Evolutionary conservation across 2,797 vertebrate species (phyloP).

Genomic region (Pteronotus mesoamericanus): DNA sequence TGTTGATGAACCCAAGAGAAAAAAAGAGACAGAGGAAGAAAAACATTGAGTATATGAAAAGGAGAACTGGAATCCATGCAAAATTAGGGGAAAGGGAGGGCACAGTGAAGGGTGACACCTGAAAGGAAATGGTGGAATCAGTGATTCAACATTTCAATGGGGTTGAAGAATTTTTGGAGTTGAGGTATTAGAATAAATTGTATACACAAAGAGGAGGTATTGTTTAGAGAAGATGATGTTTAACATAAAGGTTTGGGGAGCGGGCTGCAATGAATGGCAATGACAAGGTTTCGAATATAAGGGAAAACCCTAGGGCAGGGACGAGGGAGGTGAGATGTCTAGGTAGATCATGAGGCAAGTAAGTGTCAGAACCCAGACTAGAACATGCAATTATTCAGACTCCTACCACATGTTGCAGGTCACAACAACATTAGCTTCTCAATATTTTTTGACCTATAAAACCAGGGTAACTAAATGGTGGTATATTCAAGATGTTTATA

Average conservation of each 20-base stretch:
- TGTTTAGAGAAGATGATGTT: not conserved
- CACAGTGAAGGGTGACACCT: not conserved
- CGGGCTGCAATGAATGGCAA: not conserved
- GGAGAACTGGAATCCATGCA: not conserved
- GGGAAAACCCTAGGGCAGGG: not conserved
- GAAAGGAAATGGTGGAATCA: not conserved
- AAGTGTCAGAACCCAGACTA: not conserved
- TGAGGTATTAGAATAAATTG: not conserved
- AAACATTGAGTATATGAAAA: not conserved
- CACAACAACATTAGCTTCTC: not conserved
- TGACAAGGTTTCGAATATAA: not conserved
- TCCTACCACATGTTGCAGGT: not conserved
- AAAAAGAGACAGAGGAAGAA: not conserved
- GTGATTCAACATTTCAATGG: not conserved
- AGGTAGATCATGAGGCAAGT: not conserved
- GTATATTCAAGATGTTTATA: not conserved
- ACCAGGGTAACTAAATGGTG: not conserved
- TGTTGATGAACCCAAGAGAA: not conserved
- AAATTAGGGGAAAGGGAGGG: not conserved
- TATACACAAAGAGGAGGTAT: not conserved
- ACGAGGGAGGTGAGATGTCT: not conserved
- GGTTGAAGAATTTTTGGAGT: not conserved
- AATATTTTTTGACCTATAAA: not conserved
- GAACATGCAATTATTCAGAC: not conserved
- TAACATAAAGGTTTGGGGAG: not conserved